Conservation (phyloP, 2,888 invertebrate genomes). For the Scaptomyza parva region DNA sequence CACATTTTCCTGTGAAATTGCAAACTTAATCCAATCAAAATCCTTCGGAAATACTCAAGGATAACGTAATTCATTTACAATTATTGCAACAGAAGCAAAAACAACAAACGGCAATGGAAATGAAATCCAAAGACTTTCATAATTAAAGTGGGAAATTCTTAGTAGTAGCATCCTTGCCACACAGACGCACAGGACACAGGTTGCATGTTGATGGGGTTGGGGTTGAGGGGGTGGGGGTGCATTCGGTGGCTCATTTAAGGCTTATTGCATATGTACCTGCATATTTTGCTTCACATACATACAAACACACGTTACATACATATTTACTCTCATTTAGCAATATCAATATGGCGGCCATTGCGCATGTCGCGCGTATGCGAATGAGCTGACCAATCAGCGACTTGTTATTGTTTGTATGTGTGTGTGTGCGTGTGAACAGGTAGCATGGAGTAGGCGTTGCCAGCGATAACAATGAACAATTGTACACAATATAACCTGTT, state of each 20-base stretch:
- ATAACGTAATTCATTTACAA: slow-evolving; percentile 44
- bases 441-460: slow-evolving; percentile 70
- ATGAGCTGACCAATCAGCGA: slow-evolving; percentile 70
- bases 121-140: slow-evolving; percentile 26
- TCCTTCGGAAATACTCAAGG: slow-evolving; percentile 13
- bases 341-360: slow-evolving; percentile 82
- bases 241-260: slow-evolving; percentile 28
- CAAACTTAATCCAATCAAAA: slow-evolving; percentile 16
- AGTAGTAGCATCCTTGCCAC: slow-evolving; percentile 48
- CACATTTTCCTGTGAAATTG: background rate
- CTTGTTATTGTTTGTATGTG: slow-evolving; percentile 58
- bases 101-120: slow-evolving; percentile 21
- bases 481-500: slow-evolving; percentile 75
- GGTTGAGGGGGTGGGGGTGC: background rate
- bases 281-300: background rate
- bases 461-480: slow-evolving; percentile 23
- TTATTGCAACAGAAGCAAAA: slow-evolving; percentile 23
- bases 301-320: slow-evolving; percentile 11
- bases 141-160: slow-evolving; percentile 47
- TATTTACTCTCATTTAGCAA: slow-evolving; percentile 26
- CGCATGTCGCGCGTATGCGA: slow-evolving; percentile 70
- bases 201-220: background rate
- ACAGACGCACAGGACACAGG: slow-evolving; percentile 13
- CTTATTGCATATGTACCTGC: slow-evolving; percentile 29
- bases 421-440: slow-evolving; percentile 50